Base-by-base conservation (phyloP, 2,888 invertebrate genomes). In the Antheraea assamensis region DNA sequence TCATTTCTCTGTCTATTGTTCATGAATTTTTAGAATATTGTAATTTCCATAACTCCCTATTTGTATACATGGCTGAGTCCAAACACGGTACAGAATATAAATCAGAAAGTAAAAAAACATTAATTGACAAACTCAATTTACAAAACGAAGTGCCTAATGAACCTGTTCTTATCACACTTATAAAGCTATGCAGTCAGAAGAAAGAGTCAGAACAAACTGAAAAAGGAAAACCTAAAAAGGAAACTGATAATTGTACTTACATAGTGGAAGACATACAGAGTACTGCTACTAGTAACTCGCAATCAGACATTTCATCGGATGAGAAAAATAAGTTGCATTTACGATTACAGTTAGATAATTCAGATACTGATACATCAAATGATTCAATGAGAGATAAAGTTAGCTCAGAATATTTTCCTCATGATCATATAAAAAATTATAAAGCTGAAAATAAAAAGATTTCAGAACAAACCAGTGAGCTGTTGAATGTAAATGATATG, bases 21-120 rank as follows among this genome's bases (percentile, higher is more conserved):
- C 95, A 97, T 81, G 98, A 98, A 87, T 97, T 98, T 90, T 91
- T 98, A 77, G 97, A 98, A 87, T 97, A 95, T 90, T 97, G 97
- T 92, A 96, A 96, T 87, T 95, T 98, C 74, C 96, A 97, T 87
- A 97, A 96, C 85, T 97, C 98, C 55, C 92, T 97, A 85, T 96
- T 97, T 81, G 97, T 98, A 61, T 98, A 97, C 90, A 97, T 97
- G 88, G 96, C 97, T 49, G 98, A 98, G 92, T 96, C 96, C n/a
- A 96, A 96, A 79, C 95, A 96, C 86, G 96, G 96, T 31, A 95
- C 95, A 81, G 95, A 95, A 78, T 96, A 96, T 85, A 92, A 93
- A 75, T 96, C 96, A 80, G 94, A 95, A 81, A 96, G 96, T 49
- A 95, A 96, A 76, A 90, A 88, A 75, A 78, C 76, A 64, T 77